A percentile compares a stretch with the other conserved stretches of the same genome.
Conservation (phyloP, 2,113 vertebrate genomes). For the Nasalis larvatus region DNA sequence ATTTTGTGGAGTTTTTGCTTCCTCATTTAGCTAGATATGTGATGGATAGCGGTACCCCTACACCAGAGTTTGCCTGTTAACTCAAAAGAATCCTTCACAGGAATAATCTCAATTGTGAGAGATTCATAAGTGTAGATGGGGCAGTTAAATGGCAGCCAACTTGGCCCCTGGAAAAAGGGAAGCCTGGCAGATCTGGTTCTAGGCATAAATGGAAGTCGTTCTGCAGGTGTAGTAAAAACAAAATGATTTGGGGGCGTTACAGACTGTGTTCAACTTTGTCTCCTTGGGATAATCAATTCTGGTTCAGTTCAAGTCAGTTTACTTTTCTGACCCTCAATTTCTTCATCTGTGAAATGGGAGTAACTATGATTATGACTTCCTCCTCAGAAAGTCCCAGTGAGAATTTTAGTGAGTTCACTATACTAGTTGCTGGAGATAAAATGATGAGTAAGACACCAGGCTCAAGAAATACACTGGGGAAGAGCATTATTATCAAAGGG, state of each 20-base stretch:
- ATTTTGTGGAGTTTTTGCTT: neutral
- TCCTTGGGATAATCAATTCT: neutral
- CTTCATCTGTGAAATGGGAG: neutral
- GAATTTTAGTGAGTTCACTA: neutral
- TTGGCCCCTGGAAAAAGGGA: neutral
- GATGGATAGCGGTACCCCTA: too few relatives aligned
- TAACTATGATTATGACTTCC: neutral
- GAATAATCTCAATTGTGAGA: neutral
- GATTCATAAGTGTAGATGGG: neutral
- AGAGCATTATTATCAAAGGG: neutral
- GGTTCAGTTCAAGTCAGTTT: neutral
- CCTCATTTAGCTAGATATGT: neutral
- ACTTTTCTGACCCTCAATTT: neutral
- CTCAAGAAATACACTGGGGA: neutral
- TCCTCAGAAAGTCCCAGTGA: neutral
- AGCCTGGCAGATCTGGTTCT: neutral
- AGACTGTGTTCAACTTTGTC: neutral
- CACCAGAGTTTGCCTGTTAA: neutral
- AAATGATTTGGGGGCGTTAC: neutral
- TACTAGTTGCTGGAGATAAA: neutral
- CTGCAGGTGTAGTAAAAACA: neutral
- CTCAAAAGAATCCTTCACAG: neutral
- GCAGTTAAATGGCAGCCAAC: neutral
- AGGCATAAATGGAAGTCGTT: neutral
- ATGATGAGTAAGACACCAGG: neutral